Conservation (phyloP, 2,888 invertebrate genomes). For the Drosophila buzzatii region DNA sequence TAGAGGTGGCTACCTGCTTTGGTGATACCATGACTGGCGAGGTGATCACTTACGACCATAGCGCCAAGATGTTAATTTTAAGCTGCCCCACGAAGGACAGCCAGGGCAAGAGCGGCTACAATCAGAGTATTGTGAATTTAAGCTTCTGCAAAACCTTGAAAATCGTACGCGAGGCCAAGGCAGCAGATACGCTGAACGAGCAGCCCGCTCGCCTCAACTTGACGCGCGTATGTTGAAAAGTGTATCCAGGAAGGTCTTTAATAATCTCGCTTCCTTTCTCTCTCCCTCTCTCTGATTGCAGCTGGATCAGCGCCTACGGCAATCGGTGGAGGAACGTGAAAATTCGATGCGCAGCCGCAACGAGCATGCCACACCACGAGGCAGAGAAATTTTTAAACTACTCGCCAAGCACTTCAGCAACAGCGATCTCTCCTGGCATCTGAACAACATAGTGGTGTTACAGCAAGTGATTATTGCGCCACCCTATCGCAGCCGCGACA, state of each 20-base stretch:
- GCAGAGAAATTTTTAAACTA: slow-evolving; percentile 26
- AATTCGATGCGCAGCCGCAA: slow-evolving; percentile 23
- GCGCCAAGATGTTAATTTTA: slow-evolving; percentile 50
- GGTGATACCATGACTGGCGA: slow-evolving; percentile 33
- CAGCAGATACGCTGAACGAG: slow-evolving; percentile 1
- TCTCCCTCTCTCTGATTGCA: slow-evolving; percentile 8
- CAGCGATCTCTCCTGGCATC: slow-evolving; percentile 32
- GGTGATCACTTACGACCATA: slow-evolving; percentile 51
- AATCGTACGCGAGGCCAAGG: slow-evolving; percentile 41
- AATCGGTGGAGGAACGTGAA: slow-evolving; percentile 25
- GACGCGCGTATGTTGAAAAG: slow-evolving; percentile 10
- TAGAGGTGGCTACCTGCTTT: slow-evolving; percentile 48
- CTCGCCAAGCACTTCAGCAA: slow-evolving; percentile 39
- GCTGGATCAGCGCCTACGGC: slow-evolving; percentile 39
- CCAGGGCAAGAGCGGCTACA: slow-evolving; percentile 20
- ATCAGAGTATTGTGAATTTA: slow-evolving; percentile 51
- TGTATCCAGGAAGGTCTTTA: background rate
- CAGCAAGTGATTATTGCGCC: slow-evolving; percentile 36
- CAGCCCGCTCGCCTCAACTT: slow-evolving; percentile 40
- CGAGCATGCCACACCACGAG: slow-evolving; percentile 33
- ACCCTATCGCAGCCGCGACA: slow-evolving; percentile 46
- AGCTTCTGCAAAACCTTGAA: slow-evolving; percentile 42
- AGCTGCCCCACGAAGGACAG: slow-evolving; percentile 15
- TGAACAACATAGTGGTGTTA: slow-evolving; percentile 36
- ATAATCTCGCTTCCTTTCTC: too few relatives aligned